phyloP scores from a whole-genome alignment of 2,797 vertebrate species.

The Acipenser oxyrinchus region DNA sequence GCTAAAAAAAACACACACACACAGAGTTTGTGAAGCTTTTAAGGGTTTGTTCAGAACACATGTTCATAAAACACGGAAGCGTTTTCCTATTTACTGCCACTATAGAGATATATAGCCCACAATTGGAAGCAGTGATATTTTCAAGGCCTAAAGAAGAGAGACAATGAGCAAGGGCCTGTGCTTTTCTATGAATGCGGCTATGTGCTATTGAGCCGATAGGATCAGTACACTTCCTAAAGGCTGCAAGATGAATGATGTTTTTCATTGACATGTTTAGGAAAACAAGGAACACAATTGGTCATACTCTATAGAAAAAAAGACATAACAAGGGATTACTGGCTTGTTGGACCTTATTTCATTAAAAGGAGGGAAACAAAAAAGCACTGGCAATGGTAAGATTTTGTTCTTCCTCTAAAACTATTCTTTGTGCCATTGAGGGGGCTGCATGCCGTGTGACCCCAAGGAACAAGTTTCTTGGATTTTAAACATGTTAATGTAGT shows the following conservation, averaged over 20 bases:
- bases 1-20: too few species aligned
- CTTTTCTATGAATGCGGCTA: conserved; percentile 40
- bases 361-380: conserved; percentile 5
- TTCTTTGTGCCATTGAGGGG: too few species aligned
- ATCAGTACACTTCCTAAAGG: conserved; percentile 67
- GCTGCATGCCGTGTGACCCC: too few species aligned
- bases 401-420: too few species aligned
- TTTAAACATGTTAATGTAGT: too few species aligned
- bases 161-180: conserved; percentile 44
- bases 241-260: conserved; percentile 46
- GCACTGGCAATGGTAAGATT: not conserved
- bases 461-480: too few species aligned
- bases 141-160: conserved; percentile 37
- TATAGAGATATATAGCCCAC: conserved; percentile 15
- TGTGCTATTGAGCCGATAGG: conserved; percentile 58
- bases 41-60: conserved; percentile 3
- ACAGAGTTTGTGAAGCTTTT: too few species aligned
- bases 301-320: conserved; percentile 41
- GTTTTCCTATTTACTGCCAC: conserved; percentile 7
- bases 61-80: conserved; percentile 2
- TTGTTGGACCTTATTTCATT: conserved; percentile 25
- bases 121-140: conserved; percentile 36
- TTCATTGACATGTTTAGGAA: conserved; percentile 58
- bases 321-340: conserved; percentile 45
- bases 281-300: conserved; percentile 55